Evolutionary conservation across 2,888 invertebrate species (phyloP).

Genomic region (Latrodectus hesperus): DNA sequence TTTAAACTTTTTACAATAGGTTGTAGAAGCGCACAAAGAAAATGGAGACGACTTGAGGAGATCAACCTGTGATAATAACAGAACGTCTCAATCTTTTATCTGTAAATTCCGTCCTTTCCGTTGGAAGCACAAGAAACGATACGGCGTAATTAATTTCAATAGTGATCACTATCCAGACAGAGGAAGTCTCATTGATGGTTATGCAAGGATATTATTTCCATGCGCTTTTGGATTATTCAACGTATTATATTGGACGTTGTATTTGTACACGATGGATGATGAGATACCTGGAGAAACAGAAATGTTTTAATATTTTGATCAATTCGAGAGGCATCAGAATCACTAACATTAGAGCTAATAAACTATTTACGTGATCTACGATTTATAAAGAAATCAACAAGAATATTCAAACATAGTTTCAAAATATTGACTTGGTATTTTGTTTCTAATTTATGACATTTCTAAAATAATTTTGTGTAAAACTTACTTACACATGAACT

Average conservation of each 20-base stretch:
- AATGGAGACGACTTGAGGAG: constrained; percentile 35
- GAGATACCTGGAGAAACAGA: constrained; percentile 51
- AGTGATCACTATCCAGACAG: constrained; percentile 74
- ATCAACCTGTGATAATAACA: constrained; percentile 3
- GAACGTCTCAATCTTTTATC: background rate
- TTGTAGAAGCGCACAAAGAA: constrained; percentile 26
- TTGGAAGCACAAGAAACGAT: constrained; percentile 49
- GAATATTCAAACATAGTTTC: too few species aligned
- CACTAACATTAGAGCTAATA: too few species aligned
- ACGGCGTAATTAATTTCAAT: constrained; percentile 13
- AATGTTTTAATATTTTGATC: background rate
- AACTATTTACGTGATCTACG: too few species aligned
- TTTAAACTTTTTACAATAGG: background rate
- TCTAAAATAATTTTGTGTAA: too few species aligned
- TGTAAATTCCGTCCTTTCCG: constrained; percentile 49
- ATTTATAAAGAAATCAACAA: too few species aligned
- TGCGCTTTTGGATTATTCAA: constrained; percentile 90
- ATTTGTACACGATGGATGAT: constrained; percentile 74
- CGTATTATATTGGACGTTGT: constrained; percentile 90
- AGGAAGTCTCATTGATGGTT: constrained; percentile 79
- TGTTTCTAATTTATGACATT: too few species aligned
- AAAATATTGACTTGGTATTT: too few species aligned
- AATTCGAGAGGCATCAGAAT: too few species aligned
- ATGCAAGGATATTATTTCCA: constrained; percentile 77
- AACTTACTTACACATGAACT: too few species aligned